Conservation (phyloP, 1,140 invertebrate genomes). For the Reticulitermes speratus region DNA sequence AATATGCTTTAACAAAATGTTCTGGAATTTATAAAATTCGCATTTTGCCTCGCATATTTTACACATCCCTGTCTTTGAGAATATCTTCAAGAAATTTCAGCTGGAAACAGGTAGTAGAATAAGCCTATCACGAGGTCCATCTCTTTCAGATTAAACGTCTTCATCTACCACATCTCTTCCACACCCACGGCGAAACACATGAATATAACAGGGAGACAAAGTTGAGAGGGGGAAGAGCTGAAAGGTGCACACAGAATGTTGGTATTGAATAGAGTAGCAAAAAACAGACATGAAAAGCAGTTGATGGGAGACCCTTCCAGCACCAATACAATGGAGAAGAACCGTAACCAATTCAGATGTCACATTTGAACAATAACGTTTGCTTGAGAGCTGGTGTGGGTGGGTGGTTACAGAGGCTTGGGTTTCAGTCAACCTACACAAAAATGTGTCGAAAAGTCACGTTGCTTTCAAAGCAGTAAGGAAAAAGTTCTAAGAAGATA, state of each 20-base stretch:
- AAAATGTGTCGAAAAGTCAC: constrained; percentile 28
- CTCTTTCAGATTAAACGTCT: constrained; percentile 9
- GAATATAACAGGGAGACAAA: neutral
- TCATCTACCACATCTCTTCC: constrained; percentile 12
- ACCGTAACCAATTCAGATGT: constrained; percentile 26
- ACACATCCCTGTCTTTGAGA: neutral
- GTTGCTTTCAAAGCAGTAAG: neutral
- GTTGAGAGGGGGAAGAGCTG: neutral
- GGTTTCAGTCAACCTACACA: constrained; percentile 18
- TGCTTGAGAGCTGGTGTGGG: neutral
- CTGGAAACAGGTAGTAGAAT: neutral
- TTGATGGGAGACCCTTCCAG: constrained; percentile 24
- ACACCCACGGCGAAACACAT: constrained; percentile 9
- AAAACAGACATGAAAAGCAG: constrained; percentile 18
- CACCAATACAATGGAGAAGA: constrained; percentile 12
- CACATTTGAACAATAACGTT: constrained; percentile 23
- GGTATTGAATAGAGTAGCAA: constrained; percentile 7
- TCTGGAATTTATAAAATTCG: too few species aligned
- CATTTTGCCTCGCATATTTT: neutral
- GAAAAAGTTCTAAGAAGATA: neutral
- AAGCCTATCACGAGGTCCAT: neutral
- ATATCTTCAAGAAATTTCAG: too few species aligned
- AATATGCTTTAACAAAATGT: too few species aligned
- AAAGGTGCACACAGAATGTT: constrained; percentile 19
- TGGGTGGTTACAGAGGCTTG: neutral